phyloP scores from a whole-genome alignment of 1,140 invertebrate genomes.

The Bactericera cockerelli region DNA sequence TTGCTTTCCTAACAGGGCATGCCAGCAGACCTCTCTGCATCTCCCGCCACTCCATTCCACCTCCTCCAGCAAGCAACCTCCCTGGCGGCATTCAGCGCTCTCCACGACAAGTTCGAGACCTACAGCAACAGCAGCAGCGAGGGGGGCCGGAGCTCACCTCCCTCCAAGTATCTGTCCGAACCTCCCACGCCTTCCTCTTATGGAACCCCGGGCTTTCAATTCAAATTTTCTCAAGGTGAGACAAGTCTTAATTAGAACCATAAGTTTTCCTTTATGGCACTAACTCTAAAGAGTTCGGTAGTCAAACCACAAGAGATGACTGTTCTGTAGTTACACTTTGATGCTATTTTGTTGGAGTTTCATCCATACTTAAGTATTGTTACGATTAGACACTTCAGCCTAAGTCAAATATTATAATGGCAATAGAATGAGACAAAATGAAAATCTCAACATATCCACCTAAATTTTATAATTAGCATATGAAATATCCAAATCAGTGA shows the following conservation, averaged over 20 bases:
- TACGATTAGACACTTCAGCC: too few relatives aligned
- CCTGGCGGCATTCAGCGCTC: slow-evolving; percentile 22
- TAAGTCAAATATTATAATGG: too few relatives aligned
- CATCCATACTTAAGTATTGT: too few relatives aligned
- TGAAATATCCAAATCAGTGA: too few relatives aligned
- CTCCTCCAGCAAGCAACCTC: slow-evolving; percentile 23
- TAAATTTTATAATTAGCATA: too few relatives aligned
- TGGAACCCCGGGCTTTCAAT: slow-evolving; percentile 14
- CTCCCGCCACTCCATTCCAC: slow-evolving; percentile 20
- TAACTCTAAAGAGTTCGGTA: not conserved
- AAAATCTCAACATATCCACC: too few relatives aligned
- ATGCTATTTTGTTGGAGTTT: too few relatives aligned
- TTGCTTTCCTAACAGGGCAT: slow-evolving; percentile 13
- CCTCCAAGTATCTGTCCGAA: slow-evolving; percentile 16
- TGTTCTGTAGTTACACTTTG: too few relatives aligned
- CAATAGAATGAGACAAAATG: too few relatives aligned
- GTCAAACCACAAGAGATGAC: too few relatives aligned
- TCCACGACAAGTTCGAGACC: slow-evolving; percentile 19
- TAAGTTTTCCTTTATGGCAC: slow-evolving; percentile 1
- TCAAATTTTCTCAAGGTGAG: slow-evolving; percentile 15
- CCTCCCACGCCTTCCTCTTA: slow-evolving; percentile 15
- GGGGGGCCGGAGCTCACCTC: slow-evolving; percentile 26
- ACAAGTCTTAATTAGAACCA: too few relatives aligned
- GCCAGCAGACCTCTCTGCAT: slow-evolving; percentile 18
- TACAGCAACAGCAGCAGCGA: slow-evolving; percentile 35